Evolutionary conservation across 1,140 invertebrate genomes (phyloP).

Genomic region (Ephestia elutella): DNA sequence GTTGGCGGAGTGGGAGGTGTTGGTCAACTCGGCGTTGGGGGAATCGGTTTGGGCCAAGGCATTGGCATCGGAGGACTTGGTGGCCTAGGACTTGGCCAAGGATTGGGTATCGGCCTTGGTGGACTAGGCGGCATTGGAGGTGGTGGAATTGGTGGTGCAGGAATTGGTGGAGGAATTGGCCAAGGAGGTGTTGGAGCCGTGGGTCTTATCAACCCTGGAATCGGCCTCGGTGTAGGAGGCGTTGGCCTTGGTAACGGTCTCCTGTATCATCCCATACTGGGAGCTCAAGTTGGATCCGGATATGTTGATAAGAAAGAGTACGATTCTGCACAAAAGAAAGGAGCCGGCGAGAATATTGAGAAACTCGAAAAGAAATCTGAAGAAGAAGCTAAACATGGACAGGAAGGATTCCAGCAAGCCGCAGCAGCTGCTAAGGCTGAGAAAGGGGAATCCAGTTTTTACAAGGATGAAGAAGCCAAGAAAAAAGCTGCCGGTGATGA

Average conservation of each 20-base stretch:
- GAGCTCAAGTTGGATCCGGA: slow-evolving; percentile 64
- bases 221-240: slow-evolving; percentile 25
- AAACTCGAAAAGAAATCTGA: slow-evolving; percentile 73
- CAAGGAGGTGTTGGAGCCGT: slow-evolving; percentile 23
- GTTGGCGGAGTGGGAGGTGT: slow-evolving; percentile 37
- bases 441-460: slow-evolving; percentile 75
- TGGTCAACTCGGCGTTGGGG: slow-evolving; percentile 38
- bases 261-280: slow-evolving; percentile 44
- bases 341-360: slow-evolving; percentile 70
- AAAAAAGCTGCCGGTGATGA: slow-evolving; percentile 76
- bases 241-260: slow-evolving; percentile 39
- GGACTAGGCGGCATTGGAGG: slow-evolving; percentile 16
- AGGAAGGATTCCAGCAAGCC: slow-evolving; percentile 73
- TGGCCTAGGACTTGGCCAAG: slow-evolving; percentile 45
- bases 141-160: slow-evolving; percentile 18
- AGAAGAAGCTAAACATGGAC: slow-evolving; percentile 70
- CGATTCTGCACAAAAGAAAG: slow-evolving; percentile 73
- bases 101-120: slow-evolving; percentile 23
- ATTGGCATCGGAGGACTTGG: slow-evolving; percentile 49
- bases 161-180: slow-evolving; percentile 21
- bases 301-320: slow-evolving; percentile 74
- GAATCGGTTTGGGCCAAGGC: slow-evolving; percentile 40
- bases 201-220: slow-evolving; percentile 21
- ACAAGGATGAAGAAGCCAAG: slow-evolving; percentile 73
- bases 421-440: slow-evolving; percentile 66